These are phyloP conservation scores for Chiloscyllium punctatum DNA, from an alignment of 2,797 vertebrate genomes.

Conservation along the genomic window DNA sequence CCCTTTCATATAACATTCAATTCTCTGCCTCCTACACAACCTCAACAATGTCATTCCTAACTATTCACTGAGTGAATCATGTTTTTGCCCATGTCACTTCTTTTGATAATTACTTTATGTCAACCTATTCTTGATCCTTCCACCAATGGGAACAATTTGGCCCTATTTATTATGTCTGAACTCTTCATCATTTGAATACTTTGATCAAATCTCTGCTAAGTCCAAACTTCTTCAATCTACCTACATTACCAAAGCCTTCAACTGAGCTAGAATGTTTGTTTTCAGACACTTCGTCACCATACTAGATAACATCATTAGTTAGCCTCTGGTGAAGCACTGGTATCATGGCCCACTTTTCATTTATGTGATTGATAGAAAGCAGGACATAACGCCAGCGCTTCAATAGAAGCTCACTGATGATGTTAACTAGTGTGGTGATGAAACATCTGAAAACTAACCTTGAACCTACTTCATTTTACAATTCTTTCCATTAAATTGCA, in stretches of 20 bases:
- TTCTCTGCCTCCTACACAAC: not conserved
- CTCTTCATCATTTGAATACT: not conserved
- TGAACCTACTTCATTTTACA: too few relatives aligned
- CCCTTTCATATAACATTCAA: not conserved
- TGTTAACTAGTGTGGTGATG: too few relatives aligned
- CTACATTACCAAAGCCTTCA: not conserved
- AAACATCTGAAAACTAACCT: too few relatives aligned
- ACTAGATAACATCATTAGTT: too few relatives aligned
- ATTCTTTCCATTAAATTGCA: too few relatives aligned
- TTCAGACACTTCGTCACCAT: too few relatives aligned
- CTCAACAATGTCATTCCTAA: not conserved
- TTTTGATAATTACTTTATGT: not conserved
- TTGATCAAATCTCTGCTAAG: not conserved
- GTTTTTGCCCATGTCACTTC: not conserved
- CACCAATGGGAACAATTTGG: not conserved
- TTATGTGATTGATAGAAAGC: too few relatives aligned
- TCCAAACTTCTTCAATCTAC: not conserved
- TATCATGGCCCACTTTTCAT: too few relatives aligned
- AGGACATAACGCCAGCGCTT: too few relatives aligned
- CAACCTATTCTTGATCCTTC: not conserved
- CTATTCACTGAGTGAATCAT: not conserved
- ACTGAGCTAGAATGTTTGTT: too few relatives aligned
- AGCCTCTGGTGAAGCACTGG: too few relatives aligned
- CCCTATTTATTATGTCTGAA: not conserved
- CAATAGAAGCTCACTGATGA: too few relatives aligned